phyloP scores from a whole-genome alignment of 92 coral and sea anemone species.

The Montipora capitata region DNA sequence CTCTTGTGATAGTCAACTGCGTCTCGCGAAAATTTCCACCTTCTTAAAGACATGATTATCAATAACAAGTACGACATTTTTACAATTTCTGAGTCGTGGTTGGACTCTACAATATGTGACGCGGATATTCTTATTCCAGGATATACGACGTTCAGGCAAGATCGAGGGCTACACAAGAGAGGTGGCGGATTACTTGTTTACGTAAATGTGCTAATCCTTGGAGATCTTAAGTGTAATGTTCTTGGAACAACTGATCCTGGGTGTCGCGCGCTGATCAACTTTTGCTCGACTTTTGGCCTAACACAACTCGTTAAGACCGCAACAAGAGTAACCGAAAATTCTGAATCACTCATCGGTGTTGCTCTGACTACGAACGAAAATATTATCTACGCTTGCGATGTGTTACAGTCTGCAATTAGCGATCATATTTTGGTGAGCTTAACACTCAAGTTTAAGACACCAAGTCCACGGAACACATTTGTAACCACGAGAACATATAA shows the following conservation, averaged over 20 bases:
- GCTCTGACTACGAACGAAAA: slow-evolving; percentile 52
- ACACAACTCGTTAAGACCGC: slow-evolving; percentile 21
- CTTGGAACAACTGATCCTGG: neutral
- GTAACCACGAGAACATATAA: slow-evolving; percentile 45
- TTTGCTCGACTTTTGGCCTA: neutral
- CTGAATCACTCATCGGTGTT: slow-evolving; percentile 59
- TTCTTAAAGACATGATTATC: no score
- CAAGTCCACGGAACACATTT: slow-evolving; percentile 45
- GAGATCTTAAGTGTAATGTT: neutral
- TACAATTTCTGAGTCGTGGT: no score
- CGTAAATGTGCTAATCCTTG: neutral
- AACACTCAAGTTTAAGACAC: slow-evolving; percentile 63
- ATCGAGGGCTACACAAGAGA: no score
- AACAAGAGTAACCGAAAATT: slow-evolving; percentile 66
- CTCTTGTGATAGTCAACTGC: no score
- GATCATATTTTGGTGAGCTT: slow-evolving; percentile 66
- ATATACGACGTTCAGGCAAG: no score
- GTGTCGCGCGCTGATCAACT: neutral
- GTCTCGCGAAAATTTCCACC: no score
- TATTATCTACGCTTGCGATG: slow-evolving; percentile 28
- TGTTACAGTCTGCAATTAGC: slow-evolving; percentile 34
- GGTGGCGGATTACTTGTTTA: no score
- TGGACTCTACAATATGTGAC: no score
- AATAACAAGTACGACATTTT: no score
- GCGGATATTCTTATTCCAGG: no score